These are phyloP conservation scores for Pachyramphus minor DNA, from an alignment of 2,113 vertebrate species.

Conservation along the genomic window DNA sequence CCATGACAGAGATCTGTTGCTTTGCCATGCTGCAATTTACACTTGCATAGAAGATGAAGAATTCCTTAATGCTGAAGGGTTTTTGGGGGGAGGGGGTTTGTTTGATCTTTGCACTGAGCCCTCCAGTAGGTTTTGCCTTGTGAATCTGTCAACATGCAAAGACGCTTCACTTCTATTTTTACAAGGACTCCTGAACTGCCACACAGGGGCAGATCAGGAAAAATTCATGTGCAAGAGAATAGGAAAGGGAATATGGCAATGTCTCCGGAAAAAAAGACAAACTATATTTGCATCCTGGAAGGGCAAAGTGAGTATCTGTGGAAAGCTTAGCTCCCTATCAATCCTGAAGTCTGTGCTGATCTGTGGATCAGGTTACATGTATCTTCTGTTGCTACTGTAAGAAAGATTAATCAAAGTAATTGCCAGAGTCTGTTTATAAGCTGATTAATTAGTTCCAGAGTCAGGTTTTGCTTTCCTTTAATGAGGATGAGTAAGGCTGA, in stretches of 20 bases:
- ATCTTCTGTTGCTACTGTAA: not conserved
- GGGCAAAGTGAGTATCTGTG: not conserved
- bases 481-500: not conserved
- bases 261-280: not conserved
- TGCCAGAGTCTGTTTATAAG: not conserved
- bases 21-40: not conserved
- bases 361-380: not conserved
- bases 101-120: not conserved
- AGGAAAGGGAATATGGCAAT: not conserved
- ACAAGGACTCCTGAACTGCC: not conserved
- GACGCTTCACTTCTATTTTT: not conserved
- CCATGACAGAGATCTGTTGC: not conserved
- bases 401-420: conserved; percentile 31
- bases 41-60: not conserved
- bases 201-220: not conserved
- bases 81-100: not conserved
- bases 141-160: not conserved
- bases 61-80: not conserved
- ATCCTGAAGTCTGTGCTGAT: not conserved
- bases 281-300: not conserved
- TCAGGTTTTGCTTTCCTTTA: conserved; percentile 3
- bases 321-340: not conserved
- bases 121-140: not conserved
- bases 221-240: not conserved
- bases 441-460: conserved; percentile 30